Base-by-base conservation (phyloP, 2,888 invertebrate species). In the Lepetodrilus schrolli region DNA sequence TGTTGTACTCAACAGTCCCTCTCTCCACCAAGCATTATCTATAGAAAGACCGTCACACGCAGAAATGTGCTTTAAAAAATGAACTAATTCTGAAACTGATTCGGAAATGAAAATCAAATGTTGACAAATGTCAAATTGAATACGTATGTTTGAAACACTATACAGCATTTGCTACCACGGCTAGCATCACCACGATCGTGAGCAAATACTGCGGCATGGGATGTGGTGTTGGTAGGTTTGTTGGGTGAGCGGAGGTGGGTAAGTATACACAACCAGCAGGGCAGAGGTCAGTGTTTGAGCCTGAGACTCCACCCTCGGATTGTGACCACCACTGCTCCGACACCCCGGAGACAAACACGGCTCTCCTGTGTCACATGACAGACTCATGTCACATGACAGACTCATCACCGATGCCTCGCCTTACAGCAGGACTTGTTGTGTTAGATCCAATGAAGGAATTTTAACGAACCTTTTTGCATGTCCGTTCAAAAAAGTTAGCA, bases 391-490 rank as follows among this genome's bases (percentile, higher is more conserved):
- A 43, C 43, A 43, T 43, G 43, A 43, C 43, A 17, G 43, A 13
- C 43, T 43, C 17, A 17, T 17, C 43, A 43, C 10, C n/a, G n/a
- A 2, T 17, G 43, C n/a, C 43, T 8, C 4, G 13, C 58, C 21
- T 26, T 30, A 13, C 48, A 30, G 43, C 43, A 58, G 30, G 34
- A 34, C 17, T 34, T 58, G 58, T 23, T 58, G 26, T 58, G 58
- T 58, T 26, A 58, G 58, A 30, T 26, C 30, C 17, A 58, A 26
- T 58, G 58, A 13, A 43, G 58, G 58, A 58, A 58, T 58, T 58
- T 58, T 58, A 58, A 58, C 58, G 58, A 58, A 58, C 58, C 58
- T 58, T 58, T 58, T 58, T 58, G 30, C 58, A n/a, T 30, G 34
- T 23, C 58, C 17, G 58, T n/a, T 58, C 58, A 13, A 58, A 58